Base-by-base conservation (phyloP, 2,888 invertebrate genomes). In the Malachius bipustulatus region DNA sequence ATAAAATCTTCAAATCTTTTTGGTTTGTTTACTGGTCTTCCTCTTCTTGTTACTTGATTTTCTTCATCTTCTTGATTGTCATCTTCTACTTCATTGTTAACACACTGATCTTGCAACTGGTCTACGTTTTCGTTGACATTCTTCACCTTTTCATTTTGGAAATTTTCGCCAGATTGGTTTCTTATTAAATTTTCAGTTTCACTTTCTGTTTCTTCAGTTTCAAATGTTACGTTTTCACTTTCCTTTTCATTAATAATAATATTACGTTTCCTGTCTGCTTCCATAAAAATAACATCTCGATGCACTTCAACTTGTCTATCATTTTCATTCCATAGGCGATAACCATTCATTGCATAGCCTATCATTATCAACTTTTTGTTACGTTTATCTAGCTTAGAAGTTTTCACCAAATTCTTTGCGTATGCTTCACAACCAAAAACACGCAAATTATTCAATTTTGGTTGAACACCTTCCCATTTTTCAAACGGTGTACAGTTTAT, bases 51-150 rank as follows among this genome's bases (percentile, higher is more conserved):
- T 8, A 8, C 11, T 8, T 8, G 9, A 9, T 24, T 24, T 9
- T 8, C 24, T 24, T 24, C 24, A 24, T 24, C 9, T 24, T 24
- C 9, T 8, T 24, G 8, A 24, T 8, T n/a, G n/a, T n/a, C n/a
- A n/a, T n/a, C n/a, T n/a, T n/a, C n/a, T n/a, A n/a, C n/a, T n/a
- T n/a, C n/a, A n/a, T n/a, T n/a, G n/a, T n/a, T n/a, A n/a, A n/a
- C n/a, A n/a, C n/a, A n/a, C n/a, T n/a, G n/a, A n/a, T n/a, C n/a
- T n/a, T n/a, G n/a, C n/a, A n/a, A n/a, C n/a, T n/a, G n/a, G n/a
- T 4, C 35, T 38, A 31, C 30, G 10, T 30, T 37, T 2, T 26
- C 41, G 36, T 35, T 41, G 32, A 34, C 29, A 43, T 10, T 37
- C 37, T 12, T 33, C 6, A 37, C 26, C 33, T 34, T 10, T 39